These are phyloP conservation scores for Paradisaea rubra DNA, from an alignment of 2,113 vertebrate genomes.

Conservation along the genomic window DNA sequence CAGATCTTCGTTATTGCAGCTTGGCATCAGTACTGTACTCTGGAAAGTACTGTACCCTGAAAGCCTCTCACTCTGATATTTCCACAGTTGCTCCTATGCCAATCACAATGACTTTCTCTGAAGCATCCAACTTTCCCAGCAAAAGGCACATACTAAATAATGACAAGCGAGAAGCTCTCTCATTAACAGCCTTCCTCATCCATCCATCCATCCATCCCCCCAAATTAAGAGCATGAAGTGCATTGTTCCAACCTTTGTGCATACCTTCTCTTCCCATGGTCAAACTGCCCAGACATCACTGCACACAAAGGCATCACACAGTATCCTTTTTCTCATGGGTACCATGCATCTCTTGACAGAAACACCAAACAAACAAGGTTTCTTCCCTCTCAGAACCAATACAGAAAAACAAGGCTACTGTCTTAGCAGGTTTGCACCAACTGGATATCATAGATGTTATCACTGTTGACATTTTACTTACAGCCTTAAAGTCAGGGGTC, in stretches of 20 bases:
- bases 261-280: neutral
- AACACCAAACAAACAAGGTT: neutral
- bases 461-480: neutral
- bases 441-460: neutral
- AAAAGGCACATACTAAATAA: neutral
- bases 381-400: neutral
- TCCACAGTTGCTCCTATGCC: neutral
- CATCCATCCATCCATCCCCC: neutral
- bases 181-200: neutral
- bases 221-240: neutral
- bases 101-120: neutral
- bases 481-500: neutral
- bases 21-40: neutral
- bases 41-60: neutral
- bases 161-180: neutral
- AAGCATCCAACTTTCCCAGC: neutral
- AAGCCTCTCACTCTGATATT: neutral
- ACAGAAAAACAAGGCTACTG: neutral
- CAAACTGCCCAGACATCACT: neutral
- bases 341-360: neutral
- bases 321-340: neutral
- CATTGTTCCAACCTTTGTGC: neutral
- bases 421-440: neutral
- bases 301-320: neutral
- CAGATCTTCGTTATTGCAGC: neutral